Conservation (phyloP, 2,797 vertebrate genomes). For the Poeciliopsis paucimaculata region DNA sequence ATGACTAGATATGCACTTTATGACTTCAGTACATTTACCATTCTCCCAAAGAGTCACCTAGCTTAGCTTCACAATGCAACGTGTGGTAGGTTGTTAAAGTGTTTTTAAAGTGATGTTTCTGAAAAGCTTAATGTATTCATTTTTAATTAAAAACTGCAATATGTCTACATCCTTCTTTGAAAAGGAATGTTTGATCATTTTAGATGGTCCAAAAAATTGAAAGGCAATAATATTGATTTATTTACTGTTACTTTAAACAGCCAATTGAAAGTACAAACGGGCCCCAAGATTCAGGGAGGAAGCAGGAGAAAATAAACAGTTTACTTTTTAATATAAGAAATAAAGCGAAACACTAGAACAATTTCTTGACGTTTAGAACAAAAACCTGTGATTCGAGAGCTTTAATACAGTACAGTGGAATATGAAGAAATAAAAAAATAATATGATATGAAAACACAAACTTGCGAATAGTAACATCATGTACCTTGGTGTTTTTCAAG, state of each 20-base stretch:
- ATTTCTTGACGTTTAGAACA: neutral
- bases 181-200: neutral
- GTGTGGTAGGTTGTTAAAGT: neutral
- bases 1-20: neutral
- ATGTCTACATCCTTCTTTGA: neutral
- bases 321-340: neutral
- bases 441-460: neutral
- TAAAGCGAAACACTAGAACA: neutral
- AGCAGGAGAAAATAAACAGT: neutral
- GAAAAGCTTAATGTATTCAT: neutral
- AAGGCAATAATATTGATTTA: neutral
- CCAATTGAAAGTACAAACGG: neutral
- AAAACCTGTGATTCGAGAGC: neutral
- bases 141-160: neutral
- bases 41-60: neutral
- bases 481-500: neutral
- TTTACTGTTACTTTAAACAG: neutral
- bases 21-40: neutral
- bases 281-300: neutral
- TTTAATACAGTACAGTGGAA: neutral
- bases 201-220: neutral
- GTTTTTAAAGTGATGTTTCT: neutral
- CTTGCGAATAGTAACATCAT: neutral
- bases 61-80: neutral
- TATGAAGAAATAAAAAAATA: neutral